phyloP scores from a whole-genome alignment of 2,113 vertebrate genomes.

The Sebastes fasciatus region DNA sequence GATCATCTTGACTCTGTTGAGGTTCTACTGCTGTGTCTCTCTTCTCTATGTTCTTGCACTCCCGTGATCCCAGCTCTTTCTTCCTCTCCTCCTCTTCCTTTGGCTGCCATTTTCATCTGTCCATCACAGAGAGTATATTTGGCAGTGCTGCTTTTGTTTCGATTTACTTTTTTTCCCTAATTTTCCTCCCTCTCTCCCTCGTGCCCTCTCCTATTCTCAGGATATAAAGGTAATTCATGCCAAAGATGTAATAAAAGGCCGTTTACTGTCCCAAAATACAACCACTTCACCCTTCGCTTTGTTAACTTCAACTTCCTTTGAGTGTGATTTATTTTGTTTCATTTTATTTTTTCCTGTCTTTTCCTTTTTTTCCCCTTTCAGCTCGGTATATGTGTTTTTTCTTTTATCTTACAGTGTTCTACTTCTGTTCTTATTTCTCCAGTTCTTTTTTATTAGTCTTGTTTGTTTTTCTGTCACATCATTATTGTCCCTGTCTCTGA shows the following conservation, averaged over 20 bases:
- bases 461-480: constrained; percentile 85
- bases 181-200: constrained; percentile 90
- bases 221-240: constrained; percentile 90
- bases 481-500: constrained; percentile 86
- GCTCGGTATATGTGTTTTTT: constrained; percentile 87
- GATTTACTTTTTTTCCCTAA: constrained; percentile 89
- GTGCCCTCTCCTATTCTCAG: constrained; percentile 89
- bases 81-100: constrained; percentile 51
- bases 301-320: constrained; percentile 51
- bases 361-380: constrained; percentile 14
- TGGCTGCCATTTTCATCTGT: constrained; percentile 82
- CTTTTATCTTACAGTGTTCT: constrained; percentile 85
- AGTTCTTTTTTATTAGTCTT: constrained; percentile 77
- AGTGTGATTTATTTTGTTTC: constrained; percentile 28
- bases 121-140: constrained; percentile 74
- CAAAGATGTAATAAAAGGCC: constrained; percentile 93
- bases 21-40: constrained; percentile 32
- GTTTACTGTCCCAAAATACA: constrained; percentile 83
- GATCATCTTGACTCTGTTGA: constrained; percentile 15
- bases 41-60: constrained; percentile 24
- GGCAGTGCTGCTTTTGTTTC: constrained; percentile 76
- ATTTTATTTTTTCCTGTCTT: constrained; percentile 25
- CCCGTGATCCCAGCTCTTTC: constrained; percentile 48
- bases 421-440: constrained; percentile 57
- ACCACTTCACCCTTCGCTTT: constrained; percentile 45